These are phyloP conservation scores for Heliconius himera DNA, from an alignment of 1,140 invertebrate genomes.

Conservation along the genomic window DNA sequence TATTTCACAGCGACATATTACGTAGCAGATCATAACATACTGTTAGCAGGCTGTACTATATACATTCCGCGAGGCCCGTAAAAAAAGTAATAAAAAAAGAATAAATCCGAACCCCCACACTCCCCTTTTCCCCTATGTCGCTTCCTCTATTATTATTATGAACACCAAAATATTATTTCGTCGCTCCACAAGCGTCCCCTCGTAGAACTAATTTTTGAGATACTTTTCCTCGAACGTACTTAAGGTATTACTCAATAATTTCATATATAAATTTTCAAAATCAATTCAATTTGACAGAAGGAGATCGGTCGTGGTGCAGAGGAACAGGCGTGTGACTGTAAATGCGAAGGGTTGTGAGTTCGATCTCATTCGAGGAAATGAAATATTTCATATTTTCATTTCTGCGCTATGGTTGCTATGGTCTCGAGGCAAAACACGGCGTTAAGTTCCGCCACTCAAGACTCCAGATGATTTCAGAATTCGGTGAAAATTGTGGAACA, in stretches of 20 bases:
- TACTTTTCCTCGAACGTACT: constrained; percentile 39
- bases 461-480: too few species aligned
- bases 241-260: constrained; percentile 7
- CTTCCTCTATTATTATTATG: constrained; percentile 67
- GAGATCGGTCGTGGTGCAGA: too few species aligned
- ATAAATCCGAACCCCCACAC: constrained; percentile 64
- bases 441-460: too few species aligned
- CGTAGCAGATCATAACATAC: constrained; percentile 52
- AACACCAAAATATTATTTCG: constrained; percentile 64
- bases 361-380: too few species aligned
- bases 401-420: too few species aligned
- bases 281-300: not conserved
- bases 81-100: constrained; percentile 77
- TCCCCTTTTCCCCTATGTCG: constrained; percentile 53
- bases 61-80: constrained; percentile 58
- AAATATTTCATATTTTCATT: too few species aligned
- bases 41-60: constrained; percentile 48
- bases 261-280: constrained; percentile 9
- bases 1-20: constrained; percentile 33
- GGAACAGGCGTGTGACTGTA: too few species aligned
- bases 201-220: constrained; percentile 53
- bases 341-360: too few species aligned
- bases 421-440: too few species aligned
- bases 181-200: constrained; percentile 25
- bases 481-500: too few species aligned